These are phyloP conservation scores for Tyrannus savana DNA, from an alignment of 2,113 vertebrate genomes.

Conservation along the genomic window DNA sequence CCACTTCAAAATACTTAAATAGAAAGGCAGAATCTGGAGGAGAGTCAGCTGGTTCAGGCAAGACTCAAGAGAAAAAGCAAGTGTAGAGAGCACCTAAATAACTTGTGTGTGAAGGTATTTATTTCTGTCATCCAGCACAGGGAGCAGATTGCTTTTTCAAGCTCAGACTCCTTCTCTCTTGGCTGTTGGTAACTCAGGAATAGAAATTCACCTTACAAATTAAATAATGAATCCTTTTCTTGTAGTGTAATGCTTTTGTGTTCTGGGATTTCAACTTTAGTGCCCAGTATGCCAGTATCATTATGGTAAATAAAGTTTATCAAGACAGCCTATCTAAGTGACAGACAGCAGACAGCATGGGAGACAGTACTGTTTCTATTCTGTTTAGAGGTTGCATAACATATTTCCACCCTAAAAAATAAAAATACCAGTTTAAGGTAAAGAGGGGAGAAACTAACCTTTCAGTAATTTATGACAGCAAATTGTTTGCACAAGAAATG, in stretches of 20 bases:
- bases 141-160: constrained; percentile 12
- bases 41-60: not conserved
- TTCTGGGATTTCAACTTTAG: not conserved
- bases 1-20: not conserved
- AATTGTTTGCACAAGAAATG: not conserved
- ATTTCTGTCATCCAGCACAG: not conserved
- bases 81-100: not conserved
- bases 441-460: not conserved
- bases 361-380: not conserved
- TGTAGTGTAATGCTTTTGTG: not conserved
- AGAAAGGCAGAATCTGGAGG: not conserved
- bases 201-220: not conserved
- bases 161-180: not conserved
- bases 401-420: not conserved
- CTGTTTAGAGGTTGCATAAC: not conserved
- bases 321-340: not conserved
- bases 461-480: not conserved
- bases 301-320: not conserved
- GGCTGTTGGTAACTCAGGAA: not conserved
- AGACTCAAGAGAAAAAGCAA: not conserved
- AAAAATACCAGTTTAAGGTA: not conserved
- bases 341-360: not conserved
- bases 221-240: not conserved
- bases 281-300: not conserved
- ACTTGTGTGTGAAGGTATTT: not conserved